These are phyloP conservation scores for Microctenopoma lineatum DNA, from an alignment of 2,797 vertebrate genomes.

Conservation along the genomic window DNA sequence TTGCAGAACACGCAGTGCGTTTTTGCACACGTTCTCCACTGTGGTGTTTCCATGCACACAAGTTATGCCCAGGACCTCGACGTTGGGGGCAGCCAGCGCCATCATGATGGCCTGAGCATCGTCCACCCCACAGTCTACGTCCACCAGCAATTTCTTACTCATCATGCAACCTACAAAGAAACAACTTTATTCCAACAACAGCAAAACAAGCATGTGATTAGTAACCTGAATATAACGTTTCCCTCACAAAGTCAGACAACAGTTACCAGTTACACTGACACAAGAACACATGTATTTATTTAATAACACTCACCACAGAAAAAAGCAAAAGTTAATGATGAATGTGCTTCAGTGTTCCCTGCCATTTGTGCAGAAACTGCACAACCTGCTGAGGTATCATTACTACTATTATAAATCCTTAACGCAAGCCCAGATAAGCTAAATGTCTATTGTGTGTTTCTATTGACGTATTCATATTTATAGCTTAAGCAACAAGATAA, in stretches of 20 bases:
- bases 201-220: background rate
- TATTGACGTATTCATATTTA: no score
- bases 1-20: conserved; percentile 80
- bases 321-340: background rate
- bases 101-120: conserved; percentile 86
- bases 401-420: no score
- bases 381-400: no score
- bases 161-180: conserved; percentile 57
- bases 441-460: no score
- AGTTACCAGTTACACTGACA: background rate
- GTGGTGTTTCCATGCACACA: conserved; percentile 83
- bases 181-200: background rate
- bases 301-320: conserved; percentile 29
- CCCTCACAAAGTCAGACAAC: background rate
- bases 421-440: no score
- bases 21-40: conserved; percentile 84
- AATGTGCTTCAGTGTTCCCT: background rate
- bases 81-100: conserved; percentile 73
- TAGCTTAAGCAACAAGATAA: no score
- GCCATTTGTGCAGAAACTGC: no score
- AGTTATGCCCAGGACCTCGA: conserved; percentile 82
- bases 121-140: conserved; percentile 82
- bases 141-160: conserved; percentile 79
- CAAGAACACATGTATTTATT: background rate
- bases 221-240: background rate